A percentile compares a stretch with the other conserved stretches of the same genome.
Evolutionary conservation across 2,797 vertebrate genomes (phyloP).

Genomic region (Anableps anableps): DNA sequence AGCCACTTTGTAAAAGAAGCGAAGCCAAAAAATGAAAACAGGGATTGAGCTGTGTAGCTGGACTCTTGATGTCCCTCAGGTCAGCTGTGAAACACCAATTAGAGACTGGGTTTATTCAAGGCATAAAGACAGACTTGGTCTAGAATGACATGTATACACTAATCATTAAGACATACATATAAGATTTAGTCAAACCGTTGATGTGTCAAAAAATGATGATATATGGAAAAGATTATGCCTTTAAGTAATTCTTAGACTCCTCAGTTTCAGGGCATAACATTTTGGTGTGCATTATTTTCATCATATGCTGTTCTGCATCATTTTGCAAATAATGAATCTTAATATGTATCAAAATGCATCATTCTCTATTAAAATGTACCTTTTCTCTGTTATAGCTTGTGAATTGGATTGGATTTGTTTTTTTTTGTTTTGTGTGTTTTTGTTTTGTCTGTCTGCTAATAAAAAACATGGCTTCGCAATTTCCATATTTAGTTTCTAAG

Average conservation of each 20-base stretch:
- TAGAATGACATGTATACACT: conserved; percentile 1
- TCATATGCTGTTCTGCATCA: neutral
- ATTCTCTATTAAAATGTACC: neutral
- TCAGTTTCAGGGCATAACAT: neutral
- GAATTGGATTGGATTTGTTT: neutral
- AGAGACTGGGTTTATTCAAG: conserved; percentile 8
- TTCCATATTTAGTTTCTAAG: conserved; percentile 25
- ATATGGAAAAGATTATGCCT: neutral
- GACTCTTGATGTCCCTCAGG: neutral
- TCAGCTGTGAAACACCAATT: conserved; percentile 27
- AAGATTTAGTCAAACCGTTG: neutral
- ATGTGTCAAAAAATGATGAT: neutral
- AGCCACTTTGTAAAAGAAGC: conserved; percentile 11
- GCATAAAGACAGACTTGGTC: conserved; percentile 6
- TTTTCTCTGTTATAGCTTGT: neutral
- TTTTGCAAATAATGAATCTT: neutral
- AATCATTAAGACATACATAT: neutral
- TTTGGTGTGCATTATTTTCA: conserved; percentile 3
- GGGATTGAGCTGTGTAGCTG: neutral
- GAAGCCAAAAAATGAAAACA: neutral
- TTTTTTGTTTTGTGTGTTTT: neutral
- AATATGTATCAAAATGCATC: neutral
- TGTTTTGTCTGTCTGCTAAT: neutral
- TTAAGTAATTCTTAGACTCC: conserved; percentile 1
- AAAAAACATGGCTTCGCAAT: neutral